Conservation (phyloP, 2,797 vertebrate genomes). For the Dendrocincla fuliginosa region DNA sequence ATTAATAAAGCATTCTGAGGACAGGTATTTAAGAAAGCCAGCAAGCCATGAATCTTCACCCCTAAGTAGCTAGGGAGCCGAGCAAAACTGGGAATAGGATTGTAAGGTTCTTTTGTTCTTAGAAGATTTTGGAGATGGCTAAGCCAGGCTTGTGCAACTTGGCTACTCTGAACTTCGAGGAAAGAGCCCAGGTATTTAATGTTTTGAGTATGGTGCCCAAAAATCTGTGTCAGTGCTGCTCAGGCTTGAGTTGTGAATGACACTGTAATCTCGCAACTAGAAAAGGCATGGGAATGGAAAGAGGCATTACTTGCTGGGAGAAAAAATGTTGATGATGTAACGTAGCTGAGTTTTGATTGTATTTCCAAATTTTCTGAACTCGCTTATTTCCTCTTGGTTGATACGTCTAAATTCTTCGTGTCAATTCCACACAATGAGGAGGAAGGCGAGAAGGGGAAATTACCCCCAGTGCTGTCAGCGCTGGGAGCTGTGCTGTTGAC, state of each 20-base stretch:
- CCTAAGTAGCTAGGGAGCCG: background rate
- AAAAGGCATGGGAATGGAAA: background rate
- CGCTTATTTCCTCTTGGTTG: background rate
- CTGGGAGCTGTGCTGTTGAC: background rate
- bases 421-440: background rate
- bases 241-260: background rate
- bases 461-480: background rate
- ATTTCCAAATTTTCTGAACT: background rate
- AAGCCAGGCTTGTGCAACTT: background rate
- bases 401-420: background rate
- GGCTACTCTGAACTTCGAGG: background rate
- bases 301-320: background rate
- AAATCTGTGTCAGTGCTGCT: background rate
- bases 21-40: background rate
- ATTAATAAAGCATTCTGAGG: background rate
- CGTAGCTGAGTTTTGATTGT: background rate
- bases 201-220: background rate
- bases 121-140: background rate
- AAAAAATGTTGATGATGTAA: background rate
- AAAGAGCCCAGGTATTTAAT: background rate
- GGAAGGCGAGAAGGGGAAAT: background rate
- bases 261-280: background rate
- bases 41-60: background rate
- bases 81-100: background rate
- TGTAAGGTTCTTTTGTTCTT: background rate